Evolutionary conservation across 2,888 invertebrate species (phyloP).

Genomic region (Apotomis capreana): DNA sequence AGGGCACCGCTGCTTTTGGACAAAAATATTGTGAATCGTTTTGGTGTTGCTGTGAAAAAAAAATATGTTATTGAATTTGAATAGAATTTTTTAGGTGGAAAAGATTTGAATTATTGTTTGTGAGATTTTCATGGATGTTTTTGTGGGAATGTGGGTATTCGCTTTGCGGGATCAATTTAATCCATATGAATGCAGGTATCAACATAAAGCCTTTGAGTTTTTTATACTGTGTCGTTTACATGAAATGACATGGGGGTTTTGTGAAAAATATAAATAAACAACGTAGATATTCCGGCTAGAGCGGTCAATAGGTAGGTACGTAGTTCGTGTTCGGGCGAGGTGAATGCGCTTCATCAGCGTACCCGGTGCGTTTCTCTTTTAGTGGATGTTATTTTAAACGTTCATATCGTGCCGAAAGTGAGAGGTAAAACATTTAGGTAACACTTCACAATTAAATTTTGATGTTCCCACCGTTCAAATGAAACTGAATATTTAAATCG

Average conservation of each 20-base stretch:
- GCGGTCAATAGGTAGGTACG: neutral
- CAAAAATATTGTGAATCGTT: constrained; percentile 35
- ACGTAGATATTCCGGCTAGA: constrained; percentile 6
- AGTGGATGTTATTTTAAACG: constrained; percentile 3
- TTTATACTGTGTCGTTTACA: neutral
- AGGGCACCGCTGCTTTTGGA: constrained; percentile 39
- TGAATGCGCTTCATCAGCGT: constrained; percentile 15
- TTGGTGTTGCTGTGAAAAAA: constrained; percentile 32
- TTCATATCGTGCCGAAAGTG: constrained; percentile 5
- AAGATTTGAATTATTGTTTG: constrained; percentile 29
- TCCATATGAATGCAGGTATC: constrained; percentile 8
- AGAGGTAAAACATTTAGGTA: neutral
- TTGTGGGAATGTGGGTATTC: constrained; percentile 13
- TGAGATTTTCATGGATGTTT: constrained; percentile 11
- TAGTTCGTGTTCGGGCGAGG: constrained; percentile 4
- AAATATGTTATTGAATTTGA: constrained; percentile 33
- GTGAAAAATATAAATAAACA: neutral
- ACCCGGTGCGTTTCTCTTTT: neutral
- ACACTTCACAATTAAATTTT: neutral
- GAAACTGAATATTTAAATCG: neutral
- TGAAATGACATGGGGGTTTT: neutral
- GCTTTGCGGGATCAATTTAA: constrained; percentile 5
- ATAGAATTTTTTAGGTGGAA: constrained; percentile 24
- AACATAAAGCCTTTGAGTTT: neutral
- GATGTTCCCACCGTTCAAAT: neutral